Conservation (phyloP, 2,113 vertebrate species). For the Struthidea cinerea region DNA sequence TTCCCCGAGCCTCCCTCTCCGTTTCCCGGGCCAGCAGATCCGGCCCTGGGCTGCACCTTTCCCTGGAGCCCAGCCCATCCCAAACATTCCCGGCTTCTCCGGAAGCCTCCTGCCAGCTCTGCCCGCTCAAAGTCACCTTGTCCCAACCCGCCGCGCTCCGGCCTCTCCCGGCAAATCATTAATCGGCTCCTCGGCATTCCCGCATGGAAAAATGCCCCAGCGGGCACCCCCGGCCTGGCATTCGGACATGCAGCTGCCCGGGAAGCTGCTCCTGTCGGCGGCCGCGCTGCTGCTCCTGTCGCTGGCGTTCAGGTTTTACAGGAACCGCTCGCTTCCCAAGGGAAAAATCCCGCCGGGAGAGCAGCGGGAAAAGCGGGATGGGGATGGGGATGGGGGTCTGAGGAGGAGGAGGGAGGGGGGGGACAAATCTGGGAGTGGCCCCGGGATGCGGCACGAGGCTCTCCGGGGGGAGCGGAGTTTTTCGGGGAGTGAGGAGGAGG, state of each 20-base stretch:
- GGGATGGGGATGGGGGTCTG: background rate
- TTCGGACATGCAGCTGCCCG: conserved; percentile 83
- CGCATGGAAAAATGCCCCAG: conserved; percentile 52
- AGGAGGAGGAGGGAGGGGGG: background rate
- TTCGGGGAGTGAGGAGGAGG: background rate
- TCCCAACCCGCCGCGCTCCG: background rate
- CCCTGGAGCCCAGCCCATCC: conserved; percentile 12
- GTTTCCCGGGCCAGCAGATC: background rate
- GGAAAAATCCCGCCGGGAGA: background rate
- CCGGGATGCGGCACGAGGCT: rapidly evolving
- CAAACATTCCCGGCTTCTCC: background rate
- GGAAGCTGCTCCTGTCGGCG: conserved; percentile 82
- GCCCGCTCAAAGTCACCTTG: conserved; percentile 52
- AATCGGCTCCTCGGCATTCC: conserved; percentile 68
- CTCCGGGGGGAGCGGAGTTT: rapidly evolving
- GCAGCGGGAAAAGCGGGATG: background rate
- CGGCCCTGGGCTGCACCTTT: background rate
- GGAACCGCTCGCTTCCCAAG: conserved; percentile 47
- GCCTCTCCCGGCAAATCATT: conserved; percentile 65
- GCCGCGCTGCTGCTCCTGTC: conserved; percentile 79
- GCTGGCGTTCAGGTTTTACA: conserved; percentile 80
- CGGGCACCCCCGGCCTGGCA: conserved; percentile 67
- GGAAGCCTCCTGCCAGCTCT: background rate
- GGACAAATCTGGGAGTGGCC: rapidly evolving
- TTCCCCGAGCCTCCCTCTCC: background rate